Evolutionary conservation across 2,113 vertebrate species (phyloP).

Genomic region (Pantherophis guttatus): DNA sequence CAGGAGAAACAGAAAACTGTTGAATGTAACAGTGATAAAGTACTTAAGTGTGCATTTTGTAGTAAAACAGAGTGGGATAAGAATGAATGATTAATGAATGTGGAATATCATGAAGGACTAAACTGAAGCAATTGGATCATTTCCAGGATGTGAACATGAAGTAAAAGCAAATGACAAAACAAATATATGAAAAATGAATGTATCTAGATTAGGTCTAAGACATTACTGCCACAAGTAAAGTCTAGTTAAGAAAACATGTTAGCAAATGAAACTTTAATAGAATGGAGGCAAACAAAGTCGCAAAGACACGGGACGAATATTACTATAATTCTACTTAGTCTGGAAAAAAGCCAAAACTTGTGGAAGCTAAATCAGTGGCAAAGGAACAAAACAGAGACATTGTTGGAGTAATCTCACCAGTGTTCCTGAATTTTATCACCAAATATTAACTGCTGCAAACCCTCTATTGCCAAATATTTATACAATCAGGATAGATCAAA

Average conservation of each 20-base stretch:
- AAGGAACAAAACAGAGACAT: neutral
- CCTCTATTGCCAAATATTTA: neutral
- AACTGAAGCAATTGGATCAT: neutral
- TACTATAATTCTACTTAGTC: neutral
- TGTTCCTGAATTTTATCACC: neutral
- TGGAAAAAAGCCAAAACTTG: neutral
- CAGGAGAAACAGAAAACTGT: neutral
- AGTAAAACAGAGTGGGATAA: neutral
- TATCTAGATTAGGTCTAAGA: neutral
- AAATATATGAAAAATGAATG: neutral
- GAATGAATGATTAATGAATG: neutral
- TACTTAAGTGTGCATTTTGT: neutral
- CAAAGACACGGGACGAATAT: neutral
- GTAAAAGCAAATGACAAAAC: neutral
- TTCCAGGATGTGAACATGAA: neutral
- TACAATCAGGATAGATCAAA: neutral
- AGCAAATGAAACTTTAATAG: neutral
- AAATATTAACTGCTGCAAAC: neutral
- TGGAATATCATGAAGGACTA: neutral
- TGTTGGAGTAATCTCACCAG: neutral
- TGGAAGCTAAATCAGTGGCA: neutral
- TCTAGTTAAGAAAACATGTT: neutral
- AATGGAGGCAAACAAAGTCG: neutral
- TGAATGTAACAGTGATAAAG: neutral
- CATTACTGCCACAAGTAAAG: neutral